Base-by-base conservation (phyloP, 1,140 invertebrate genomes). In the Sitobion miscanthi region DNA sequence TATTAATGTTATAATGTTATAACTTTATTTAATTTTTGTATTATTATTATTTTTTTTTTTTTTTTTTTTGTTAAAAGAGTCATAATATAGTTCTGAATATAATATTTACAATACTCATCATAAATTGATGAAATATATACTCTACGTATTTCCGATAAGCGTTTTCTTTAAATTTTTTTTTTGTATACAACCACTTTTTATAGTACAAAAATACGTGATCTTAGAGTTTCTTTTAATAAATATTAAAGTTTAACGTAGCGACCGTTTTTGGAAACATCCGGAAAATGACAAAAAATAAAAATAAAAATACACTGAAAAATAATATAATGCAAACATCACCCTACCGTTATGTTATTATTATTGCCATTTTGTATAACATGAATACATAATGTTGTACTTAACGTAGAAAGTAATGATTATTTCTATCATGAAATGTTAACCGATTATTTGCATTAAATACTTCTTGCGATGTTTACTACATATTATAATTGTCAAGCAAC, bases 61-160 rank as follows among this genome's bases (percentile, higher is more conserved):
- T 69, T 69, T 14, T 69, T 69, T 62, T 30, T 77, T 77, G 20
- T 77, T n/a, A 69, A 69, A 69, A 69, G 4, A 14, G 30, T 4
- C 30, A n/a, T n/a, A 62, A 62, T 62, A n/a, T 77, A 77, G 62
- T 77, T n/a, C 30, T n/a, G 62, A 77, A 77, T 77, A 77, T 20
- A 77, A n/a, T 77, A 77, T 77, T 77, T 77, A 77, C 62, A 77
- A 77, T 77, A n/a, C n/a, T 77, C 62, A 77, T 77, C n/a, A 77
- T 35, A 77, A 77, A 77, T 77, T 77, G 62, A 77, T 77, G 5
- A 77, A 77, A 77, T 5, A 77, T 77, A 77, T 77, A n/a, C 30
- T 77, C 62, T 77, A 14, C n/a, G 62, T 35, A 77, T 77, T 77
- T 77, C n/a, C 62, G 62, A 77, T 77, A 77, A 77, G n/a, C 62